Evolutionary conservation across 2,113 vertebrate species (phyloP), one percentile per base, ranked within the genome.

Genomic region (Thunnus maccoyii): DNA sequence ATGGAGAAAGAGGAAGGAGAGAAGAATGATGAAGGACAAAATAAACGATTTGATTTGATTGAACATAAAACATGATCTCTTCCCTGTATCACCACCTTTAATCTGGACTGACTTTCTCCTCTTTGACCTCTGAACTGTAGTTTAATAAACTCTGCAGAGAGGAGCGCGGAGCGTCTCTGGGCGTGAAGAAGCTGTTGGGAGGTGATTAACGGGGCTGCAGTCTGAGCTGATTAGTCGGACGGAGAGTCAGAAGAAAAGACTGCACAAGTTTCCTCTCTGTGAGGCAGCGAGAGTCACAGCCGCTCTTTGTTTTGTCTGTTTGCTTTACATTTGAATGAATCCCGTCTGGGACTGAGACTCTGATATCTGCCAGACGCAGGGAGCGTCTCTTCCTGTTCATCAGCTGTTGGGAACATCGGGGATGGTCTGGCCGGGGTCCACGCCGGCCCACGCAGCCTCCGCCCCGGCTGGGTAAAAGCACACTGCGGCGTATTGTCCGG

Each of bases 401-500:
- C 55, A 9, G 73, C 80, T 78, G 62, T 13, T 75, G 82, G 76
- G 81, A 88, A 73, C 36, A 76, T 65, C 69, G 1, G 86, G 84
- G 80, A 61, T 18, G 27, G 80, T 77, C 85, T 90, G 89, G 86
- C 76, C 0, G 36, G 3, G 4, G 18, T 88, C 91, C 91, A 80
- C 20, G 25, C 14, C 57, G 57, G 86, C 91, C 87, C 89, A 88
- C 94, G 76, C 85, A 25, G 18, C 41, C 56, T 80, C 82, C 12
- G 36, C 76, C 76, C 57, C 69, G 41, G 74, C 83, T 4, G 14
- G 18, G 30, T 41, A 4, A 18, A 52, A 44, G 5, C 83, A 91
- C 87, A 94, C 72, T 78, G 79, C 8, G 50, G 18, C 50, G 54
- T 63, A 84, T 94, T 93, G 92, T 94, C 68, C 51, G 17, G 27